A percentile compares a stretch with the other conserved stretches of the same genome.
Evolutionary conservation across 2,888 invertebrate genomes (phyloP).

Genomic region (Gastrophysa polygoni): DNA sequence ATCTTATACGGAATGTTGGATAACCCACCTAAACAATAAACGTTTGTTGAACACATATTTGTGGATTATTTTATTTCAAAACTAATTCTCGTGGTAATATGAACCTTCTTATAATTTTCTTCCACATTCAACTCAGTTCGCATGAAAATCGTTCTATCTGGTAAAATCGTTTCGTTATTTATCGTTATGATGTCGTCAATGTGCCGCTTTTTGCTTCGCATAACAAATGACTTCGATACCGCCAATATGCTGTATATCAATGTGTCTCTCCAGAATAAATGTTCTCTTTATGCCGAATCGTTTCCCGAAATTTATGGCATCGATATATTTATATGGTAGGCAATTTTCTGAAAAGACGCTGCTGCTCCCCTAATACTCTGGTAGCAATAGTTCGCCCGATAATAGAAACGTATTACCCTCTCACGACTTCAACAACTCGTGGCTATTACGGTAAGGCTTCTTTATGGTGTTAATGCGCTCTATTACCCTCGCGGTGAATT

Average conservation of each 20-base stretch:
- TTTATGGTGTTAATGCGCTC: constrained; percentile 61
- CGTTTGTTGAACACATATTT: too few relatives aligned
- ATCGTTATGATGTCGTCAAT: constrained; percentile 38
- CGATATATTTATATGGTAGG: constrained; percentile 61
- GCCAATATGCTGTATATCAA: constrained; percentile 52
- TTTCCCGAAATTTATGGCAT: constrained; percentile 58
- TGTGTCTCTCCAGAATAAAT: constrained; percentile 57
- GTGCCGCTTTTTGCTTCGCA: constrained; percentile 37
- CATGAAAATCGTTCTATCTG: too few relatives aligned
- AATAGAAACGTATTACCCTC: constrained; percentile 62
- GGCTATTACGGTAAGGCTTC: constrained; percentile 59
- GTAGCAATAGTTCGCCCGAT: constrained; percentile 57
- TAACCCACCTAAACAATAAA: too few relatives aligned
- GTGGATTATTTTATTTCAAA: too few relatives aligned
- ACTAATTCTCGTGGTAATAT: too few relatives aligned
- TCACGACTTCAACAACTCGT: constrained; percentile 58
- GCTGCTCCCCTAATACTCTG: constrained; percentile 51
- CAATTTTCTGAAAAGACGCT: constrained; percentile 55
- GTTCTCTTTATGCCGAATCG: constrained; percentile 58
- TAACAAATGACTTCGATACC: constrained; percentile 30
- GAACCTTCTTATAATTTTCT: too few relatives aligned
- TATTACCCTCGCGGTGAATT: constrained; percentile 56
- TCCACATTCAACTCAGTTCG: too few relatives aligned
- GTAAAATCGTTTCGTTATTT: constrained; percentile 16
- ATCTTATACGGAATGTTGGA: too few relatives aligned